Evolutionary conservation across 2,888 invertebrate genomes (phyloP), one percentile per base, ranked within the genome.

Genomic region (Plebejus anna): DNA sequence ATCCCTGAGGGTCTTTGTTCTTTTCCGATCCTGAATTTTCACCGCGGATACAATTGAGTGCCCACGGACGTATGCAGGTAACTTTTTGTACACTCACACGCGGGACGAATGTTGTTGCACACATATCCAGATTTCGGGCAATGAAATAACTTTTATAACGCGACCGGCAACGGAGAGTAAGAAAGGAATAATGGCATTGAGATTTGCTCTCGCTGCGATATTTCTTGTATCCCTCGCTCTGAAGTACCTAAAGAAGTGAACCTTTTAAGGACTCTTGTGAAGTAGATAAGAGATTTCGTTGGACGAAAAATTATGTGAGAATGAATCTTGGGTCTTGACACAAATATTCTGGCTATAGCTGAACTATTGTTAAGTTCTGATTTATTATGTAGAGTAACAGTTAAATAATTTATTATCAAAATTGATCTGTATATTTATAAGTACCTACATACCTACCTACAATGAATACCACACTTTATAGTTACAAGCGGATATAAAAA

Each of bases 241-340:
- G 51, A 73, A 73, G 73, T 55, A 16, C 13, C n/a, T 42, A 42
- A 42, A 51, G 51, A 73, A 73, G 32, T 73, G 73, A 73, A 73
- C 32, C 73, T 73, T 73, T 73, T 32, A 32, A 73, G 73, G 47
- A 55, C 73, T 73, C 73, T 73, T 55, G 55, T 51, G 32, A 55
- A 73, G 72, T 22, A 72, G 73, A 73, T 73, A 73, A 55, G 55
- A 55, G 51, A 32, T 71, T 71, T 51, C 51, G 55, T 73, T 51
- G 55, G 55, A 2, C 55, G 22, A 55, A 55, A 73, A 73, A 55
- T 32, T 73, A 55, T 13, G 5, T 32, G 55, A 73, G 32, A 32
- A 32, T 47, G 4, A 55, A 51, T 51, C 51, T 51, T 13, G 51
- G 16, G 55, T 16, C 4, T 55, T 16, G 1, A 55, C 16, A 55